Evolutionary conservation across 2,113 vertebrate species (phyloP), one percentile per base, ranked within the genome.

Genomic region (Stigmatopora nigra): DNA sequence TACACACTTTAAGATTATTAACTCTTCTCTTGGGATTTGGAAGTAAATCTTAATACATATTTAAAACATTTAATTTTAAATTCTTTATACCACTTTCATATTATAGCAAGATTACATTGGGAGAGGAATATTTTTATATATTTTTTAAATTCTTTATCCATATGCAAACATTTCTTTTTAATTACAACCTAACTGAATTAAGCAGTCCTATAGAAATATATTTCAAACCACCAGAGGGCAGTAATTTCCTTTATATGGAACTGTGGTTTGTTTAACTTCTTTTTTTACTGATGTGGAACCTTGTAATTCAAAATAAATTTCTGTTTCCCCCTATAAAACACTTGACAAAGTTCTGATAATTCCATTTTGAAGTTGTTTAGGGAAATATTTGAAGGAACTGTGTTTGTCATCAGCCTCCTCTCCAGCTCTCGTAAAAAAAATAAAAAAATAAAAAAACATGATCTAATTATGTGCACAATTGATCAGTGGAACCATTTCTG

Each of bases 381-480:
- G 47, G 31, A 48, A 68, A 49, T 46, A 17, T 16, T 20, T 59
- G 15, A 70, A 64, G 0, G 9, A 38, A 56, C 52, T 65, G 16
- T 25, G 55, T 60, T 57, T 58, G 31, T 60, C 55, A 58, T 68
- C 61, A n/a, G 0, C 63, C 2, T 65, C 44, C 9, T 2, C 38
- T 49, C 68, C 5, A 4, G 56, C 55, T 53, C 45, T 57, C 72
- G 58, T 70, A 69, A 55, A 63, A 77, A 78, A 74, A n/a, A n/a
- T n/a, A 78, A 49, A 70, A 72, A 61, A 68, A 69, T 51, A 63
- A 77, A 78, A 74, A 78, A 49, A 67, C 75, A 63, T 61, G 57
- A 84, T 79, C 64, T 78, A 68, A 85, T 82, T 82, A 85, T 78
- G 76, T 76, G 73, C 75, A 69, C 75, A 84, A 79, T 62, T 84